Conservation (phyloP, 2,113 vertebrate species). For the Campylorhamphus procurvoides region DNA sequence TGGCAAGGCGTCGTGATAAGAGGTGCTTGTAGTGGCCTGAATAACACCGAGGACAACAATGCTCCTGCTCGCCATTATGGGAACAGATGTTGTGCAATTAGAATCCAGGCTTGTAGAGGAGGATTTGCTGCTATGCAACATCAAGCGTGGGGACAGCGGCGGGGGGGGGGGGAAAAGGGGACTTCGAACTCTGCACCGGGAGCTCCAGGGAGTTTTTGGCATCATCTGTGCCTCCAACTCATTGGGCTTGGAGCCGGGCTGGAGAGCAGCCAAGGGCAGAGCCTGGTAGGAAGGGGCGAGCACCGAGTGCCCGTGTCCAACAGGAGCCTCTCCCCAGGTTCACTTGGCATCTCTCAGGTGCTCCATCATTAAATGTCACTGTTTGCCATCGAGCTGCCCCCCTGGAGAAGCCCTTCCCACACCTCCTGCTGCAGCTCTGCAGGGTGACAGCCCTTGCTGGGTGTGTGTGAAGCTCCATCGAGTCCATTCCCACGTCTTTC, state of each 20-base stretch:
- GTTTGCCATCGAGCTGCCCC: background rate
- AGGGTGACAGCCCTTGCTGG: background rate
- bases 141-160: slow-evolving; percentile 47
- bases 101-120: slow-evolving; percentile 77
- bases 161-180: background rate
- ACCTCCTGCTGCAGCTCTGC: background rate
- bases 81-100: slow-evolving; percentile 89
- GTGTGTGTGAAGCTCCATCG: accelerated
- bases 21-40: slow-evolving; percentile 88
- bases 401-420: background rate
- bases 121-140: slow-evolving; percentile 83
- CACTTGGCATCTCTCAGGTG: background rate
- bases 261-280: slow-evolving; percentile 67
- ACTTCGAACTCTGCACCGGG: slow-evolving; percentile 60
- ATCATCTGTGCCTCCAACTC: slow-evolving; percentile 67
- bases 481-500: background rate
- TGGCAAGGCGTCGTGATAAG: slow-evolving; percentile 86
- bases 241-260: slow-evolving; percentile 64
- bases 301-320: background rate
- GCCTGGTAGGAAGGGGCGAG: slow-evolving; percentile 35
- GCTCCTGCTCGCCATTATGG: slow-evolving; percentile 85
- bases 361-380: background rate
- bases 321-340: background rate
- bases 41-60: slow-evolving; percentile 87
- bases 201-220: slow-evolving; percentile 75